Evolutionary conservation across 1,140 invertebrate genomes (phyloP).

Genomic region (Whitmania pigra): DNA sequence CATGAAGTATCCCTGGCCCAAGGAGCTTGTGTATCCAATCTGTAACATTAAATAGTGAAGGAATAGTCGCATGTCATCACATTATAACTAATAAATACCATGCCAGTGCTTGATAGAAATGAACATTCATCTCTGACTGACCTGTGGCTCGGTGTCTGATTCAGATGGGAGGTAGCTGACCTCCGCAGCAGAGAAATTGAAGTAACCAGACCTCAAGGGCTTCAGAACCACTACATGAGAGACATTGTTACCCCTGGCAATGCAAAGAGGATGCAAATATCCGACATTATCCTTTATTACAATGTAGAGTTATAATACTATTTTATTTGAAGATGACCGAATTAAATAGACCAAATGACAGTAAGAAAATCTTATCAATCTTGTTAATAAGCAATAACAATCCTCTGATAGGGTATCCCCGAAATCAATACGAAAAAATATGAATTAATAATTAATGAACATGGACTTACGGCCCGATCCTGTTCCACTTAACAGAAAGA

Average conservation of each 20-base stretch:
- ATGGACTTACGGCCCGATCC: constrained; percentile 62
- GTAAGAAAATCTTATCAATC: too few relatives aligned
- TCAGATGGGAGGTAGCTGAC: constrained; percentile 70
- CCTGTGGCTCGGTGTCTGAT: constrained; percentile 37
- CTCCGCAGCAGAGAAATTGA: constrained; percentile 91
- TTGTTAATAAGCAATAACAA: too few relatives aligned
- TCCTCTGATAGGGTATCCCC: too few relatives aligned
- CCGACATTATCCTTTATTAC: too few relatives aligned
- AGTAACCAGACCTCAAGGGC: constrained; percentile 78
- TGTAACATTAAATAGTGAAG: constrained; percentile 45
- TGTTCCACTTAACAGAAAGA: constrained; percentile 64
- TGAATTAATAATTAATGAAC: constrained; percentile 27
- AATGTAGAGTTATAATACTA: too few relatives aligned
- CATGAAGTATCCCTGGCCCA: constrained; percentile 88
- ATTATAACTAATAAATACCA: neutral
- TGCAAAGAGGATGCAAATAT: too few relatives aligned
- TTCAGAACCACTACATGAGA: constrained; percentile 81
- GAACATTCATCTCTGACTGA: neutral
- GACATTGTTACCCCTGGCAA: constrained; percentile 62
- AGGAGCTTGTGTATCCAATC: constrained; percentile 79
- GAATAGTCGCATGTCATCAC: neutral
- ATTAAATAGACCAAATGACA: too few relatives aligned
- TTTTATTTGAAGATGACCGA: too few relatives aligned
- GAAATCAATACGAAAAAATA: too few relatives aligned
- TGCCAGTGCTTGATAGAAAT: neutral